Evolutionary conservation across 2,797 vertebrate species (phyloP).

Genomic region (Phataginus tricuspis): DNA sequence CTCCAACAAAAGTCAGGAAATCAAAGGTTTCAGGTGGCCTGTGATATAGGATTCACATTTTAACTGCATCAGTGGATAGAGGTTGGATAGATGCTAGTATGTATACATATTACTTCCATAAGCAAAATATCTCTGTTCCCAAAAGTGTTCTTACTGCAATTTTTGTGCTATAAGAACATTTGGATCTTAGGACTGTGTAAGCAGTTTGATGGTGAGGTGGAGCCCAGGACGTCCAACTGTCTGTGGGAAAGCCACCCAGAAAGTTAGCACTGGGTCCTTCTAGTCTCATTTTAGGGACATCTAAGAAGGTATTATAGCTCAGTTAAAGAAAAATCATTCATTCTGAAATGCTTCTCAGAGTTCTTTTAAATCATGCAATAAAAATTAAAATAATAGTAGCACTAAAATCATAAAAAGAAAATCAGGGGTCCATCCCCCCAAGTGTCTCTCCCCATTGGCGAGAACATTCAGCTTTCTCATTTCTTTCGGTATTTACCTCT

Average conservation of each 20-base stretch:
- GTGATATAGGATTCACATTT: background rate
- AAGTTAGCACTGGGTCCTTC: background rate
- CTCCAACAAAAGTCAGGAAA: background rate
- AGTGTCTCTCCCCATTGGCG: background rate
- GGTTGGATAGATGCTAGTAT: background rate
- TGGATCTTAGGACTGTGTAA: background rate
- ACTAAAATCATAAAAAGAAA: background rate
- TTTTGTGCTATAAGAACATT: background rate
- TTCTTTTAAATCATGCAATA: background rate
- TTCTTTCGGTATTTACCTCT: background rate
- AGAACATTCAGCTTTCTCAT: background rate
- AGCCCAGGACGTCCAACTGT: background rate
- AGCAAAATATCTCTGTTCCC: background rate
- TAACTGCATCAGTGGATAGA: background rate
- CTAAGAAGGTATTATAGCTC: background rate
- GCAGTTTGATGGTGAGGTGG: background rate
- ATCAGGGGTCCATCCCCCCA: background rate
- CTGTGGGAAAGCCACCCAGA: background rate
- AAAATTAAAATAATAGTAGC: slow-evolving; percentile 2
- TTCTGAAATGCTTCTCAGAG: background rate
- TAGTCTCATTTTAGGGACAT: background rate
- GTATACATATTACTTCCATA: background rate
- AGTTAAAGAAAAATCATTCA: background rate
- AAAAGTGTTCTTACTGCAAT: background rate
- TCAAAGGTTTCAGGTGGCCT: background rate